phyloP scores from a whole-genome alignment of 2,888 invertebrate species.

The Eilema griseolum region DNA sequence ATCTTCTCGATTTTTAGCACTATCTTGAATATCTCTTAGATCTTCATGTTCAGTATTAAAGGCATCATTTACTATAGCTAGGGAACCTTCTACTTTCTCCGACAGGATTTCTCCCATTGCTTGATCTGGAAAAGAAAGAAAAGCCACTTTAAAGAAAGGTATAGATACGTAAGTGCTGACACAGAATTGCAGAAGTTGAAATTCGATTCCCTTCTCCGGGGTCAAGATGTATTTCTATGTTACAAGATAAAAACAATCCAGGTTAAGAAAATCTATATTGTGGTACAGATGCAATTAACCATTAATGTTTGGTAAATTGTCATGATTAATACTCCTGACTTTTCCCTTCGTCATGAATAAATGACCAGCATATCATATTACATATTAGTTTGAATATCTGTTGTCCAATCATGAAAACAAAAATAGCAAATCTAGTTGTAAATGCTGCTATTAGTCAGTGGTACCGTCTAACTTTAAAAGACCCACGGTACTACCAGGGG shows the following conservation, averaged over 20 bases:
- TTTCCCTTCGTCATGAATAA: not conserved
- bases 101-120: slow-evolving; percentile 40
- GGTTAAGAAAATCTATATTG: not conserved
- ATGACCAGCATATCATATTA: not conserved
- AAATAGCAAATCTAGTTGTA: too few relatives aligned
- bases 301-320: not conserved
- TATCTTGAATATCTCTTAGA: not conserved
- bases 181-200: too few relatives aligned
- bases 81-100: slow-evolving; percentile 19
- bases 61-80: slow-evolving; percentile 20
- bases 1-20: slow-evolving; percentile 9
- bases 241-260: too few relatives aligned
- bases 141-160: not conserved
- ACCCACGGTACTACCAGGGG: too few relatives aligned
- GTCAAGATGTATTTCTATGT: too few relatives aligned
- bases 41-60: slow-evolving; percentile 14
- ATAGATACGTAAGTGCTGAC: too few relatives aligned
- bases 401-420: not conserved
- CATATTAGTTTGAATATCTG: not conserved
- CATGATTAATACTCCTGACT: not conserved
- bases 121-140: slow-evolving; percentile 36
- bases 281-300: not conserved
- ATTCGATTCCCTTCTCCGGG: too few relatives aligned
- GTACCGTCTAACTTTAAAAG: too few relatives aligned
- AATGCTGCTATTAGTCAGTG: too few relatives aligned